These are phyloP conservation scores for Arion vulgaris DNA, from an alignment of 1,140 invertebrate genomes.

Conservation along the genomic window DNA sequence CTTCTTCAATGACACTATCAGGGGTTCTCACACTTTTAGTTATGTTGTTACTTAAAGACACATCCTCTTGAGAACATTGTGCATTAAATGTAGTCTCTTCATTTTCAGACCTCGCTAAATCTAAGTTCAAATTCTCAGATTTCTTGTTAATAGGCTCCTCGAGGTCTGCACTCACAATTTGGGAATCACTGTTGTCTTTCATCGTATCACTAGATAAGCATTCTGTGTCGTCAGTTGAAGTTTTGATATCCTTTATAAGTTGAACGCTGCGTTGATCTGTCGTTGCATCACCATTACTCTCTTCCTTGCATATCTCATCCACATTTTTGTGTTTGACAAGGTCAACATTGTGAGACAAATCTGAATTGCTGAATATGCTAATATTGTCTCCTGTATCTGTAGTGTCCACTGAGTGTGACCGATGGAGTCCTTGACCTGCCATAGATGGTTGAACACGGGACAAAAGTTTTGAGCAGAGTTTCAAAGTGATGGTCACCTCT, in stretches of 20 bases:
- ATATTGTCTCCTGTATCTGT: constrained; percentile 30
- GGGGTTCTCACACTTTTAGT: too few relatives aligned
- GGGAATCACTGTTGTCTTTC: not conserved
- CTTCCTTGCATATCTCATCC: not conserved
- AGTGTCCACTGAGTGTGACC: constrained; percentile 6
- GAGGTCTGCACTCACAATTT: not conserved
- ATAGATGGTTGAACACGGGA: constrained; percentile 82
- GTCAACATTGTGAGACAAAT: not conserved
- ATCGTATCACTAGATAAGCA: not conserved
- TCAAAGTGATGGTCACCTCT: constrained; percentile 80
- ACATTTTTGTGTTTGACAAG: not conserved
- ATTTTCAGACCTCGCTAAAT: not conserved
- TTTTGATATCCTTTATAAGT: not conserved
- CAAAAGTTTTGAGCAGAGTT: constrained; percentile 83
- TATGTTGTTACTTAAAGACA: not conserved
- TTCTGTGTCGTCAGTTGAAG: not conserved
- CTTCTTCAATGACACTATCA: not conserved
- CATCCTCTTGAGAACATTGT: not conserved
- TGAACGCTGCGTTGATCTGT: not conserved
- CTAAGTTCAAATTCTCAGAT: not conserved
- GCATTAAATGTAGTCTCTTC: not conserved
- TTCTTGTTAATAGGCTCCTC: not conserved
- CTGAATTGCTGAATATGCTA: constrained; percentile 29
- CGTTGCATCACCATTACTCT: not conserved
- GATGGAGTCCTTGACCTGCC: constrained; percentile 52